Base-by-base conservation (phyloP, 2,888 invertebrate genomes). In the Caenorhabditis wallacei region DNA sequence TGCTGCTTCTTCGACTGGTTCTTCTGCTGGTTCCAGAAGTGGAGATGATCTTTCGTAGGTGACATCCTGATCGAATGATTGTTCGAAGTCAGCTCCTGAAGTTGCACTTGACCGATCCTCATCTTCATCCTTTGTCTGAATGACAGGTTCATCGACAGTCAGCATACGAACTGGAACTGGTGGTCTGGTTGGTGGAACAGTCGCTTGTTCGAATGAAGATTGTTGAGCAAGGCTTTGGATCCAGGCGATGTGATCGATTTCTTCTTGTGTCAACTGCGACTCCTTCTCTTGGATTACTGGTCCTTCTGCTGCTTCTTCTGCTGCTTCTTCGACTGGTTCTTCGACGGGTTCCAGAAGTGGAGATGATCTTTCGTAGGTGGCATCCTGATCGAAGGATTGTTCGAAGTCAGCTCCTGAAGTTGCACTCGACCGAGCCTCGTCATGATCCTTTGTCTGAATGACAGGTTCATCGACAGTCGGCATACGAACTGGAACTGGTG, bases 161-260 rank as follows among this genome's bases (percentile, higher is more conserved):
- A 51, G 8, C 4, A 53, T 20, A 16, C 69, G 8, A 13, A 40
- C 20, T 37, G 61, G 54, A 24, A 54, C 56, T 63, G 61, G 71
- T 63, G 63, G 71, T 11, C 63, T 18, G 16, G 35, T 20, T 43
- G 59, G 64, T 11, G 48, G 40, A n/a, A 40, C 40, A 10, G 46
- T 43, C n/a, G 57, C 16, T 48, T 48, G 18, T 8, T 82, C 82
- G 54, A 80, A 82, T 11, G 72, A 82, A 16, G 70, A 68, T 22
- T 71, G 59, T 20, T 72, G 63, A 7, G 71, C 76, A 24, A 76
- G 16, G 16, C 56, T 61, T 48, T 69, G 22, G 26, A 84, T 84
- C 54, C 51, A 84, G 1, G 80, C 78, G 20, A 84, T 84, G 56
- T 84, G 84, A n/a, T 70, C 79, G 24, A 71, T 51, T 26, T 79